phyloP scores from a whole-genome alignment of 2,888 invertebrate genomes.

The Dicycla oo region DNA sequence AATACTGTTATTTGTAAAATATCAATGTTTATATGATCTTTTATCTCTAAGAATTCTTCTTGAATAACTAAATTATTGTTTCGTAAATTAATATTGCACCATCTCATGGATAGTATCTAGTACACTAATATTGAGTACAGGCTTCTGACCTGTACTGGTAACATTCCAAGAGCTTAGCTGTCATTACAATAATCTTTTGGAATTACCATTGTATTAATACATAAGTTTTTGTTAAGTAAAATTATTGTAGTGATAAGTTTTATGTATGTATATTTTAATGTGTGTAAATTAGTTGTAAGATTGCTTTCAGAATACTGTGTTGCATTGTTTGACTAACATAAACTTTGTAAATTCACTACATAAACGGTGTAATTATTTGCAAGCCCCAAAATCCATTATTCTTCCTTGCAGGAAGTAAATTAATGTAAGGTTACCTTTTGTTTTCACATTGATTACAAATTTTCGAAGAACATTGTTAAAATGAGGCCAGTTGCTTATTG shows the following conservation, averaged over 20 bases:
- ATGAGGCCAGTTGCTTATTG: background rate
- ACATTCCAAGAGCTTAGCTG: slow-evolving; percentile 74
- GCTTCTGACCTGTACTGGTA: slow-evolving; percentile 47
- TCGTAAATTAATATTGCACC: slow-evolving; percentile 52
- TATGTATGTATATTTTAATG: slow-evolving; percentile 55
- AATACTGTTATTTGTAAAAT: slow-evolving; percentile 32
- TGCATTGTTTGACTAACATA: slow-evolving; percentile 63
- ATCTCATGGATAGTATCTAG: slow-evolving; percentile 42
- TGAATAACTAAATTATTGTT: slow-evolving; percentile 42
- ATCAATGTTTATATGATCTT: slow-evolving; percentile 33
- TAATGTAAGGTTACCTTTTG: slow-evolving; percentile 4
- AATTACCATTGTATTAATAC: slow-evolving; percentile 51
- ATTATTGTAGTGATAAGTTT: slow-evolving; percentile 60
- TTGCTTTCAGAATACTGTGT: slow-evolving; percentile 62
- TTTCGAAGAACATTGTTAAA: background rate
- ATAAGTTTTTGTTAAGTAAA: slow-evolving; percentile 48
- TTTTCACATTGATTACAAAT: background rate
- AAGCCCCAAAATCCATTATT: background rate
- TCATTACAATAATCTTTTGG: slow-evolving; percentile 61
- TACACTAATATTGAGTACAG: slow-evolving; percentile 38
- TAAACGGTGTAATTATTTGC: slow-evolving; percentile 40
- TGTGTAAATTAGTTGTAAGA: slow-evolving; percentile 64
- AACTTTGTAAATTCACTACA: slow-evolving; percentile 69
- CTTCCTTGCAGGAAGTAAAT: background rate
- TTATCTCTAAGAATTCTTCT: slow-evolving; percentile 38